Conservation (phyloP, 2,113 vertebrate species). For the Picathartes gymnocephalus region DNA sequence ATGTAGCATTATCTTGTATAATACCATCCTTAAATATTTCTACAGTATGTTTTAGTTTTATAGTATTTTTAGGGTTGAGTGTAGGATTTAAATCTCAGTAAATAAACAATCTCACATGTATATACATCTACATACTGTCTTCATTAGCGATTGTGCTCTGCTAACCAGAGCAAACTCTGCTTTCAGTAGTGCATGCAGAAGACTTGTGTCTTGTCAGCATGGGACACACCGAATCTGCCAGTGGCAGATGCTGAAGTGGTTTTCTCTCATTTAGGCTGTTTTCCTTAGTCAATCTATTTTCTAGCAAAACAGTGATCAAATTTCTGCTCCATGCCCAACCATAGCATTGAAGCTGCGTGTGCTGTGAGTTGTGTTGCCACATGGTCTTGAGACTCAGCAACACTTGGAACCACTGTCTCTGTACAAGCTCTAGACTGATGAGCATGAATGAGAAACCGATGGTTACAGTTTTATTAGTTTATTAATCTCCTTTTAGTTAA, state of each 20-base stretch:
- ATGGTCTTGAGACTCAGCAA: background rate
- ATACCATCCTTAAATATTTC: background rate
- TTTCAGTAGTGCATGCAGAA: background rate
- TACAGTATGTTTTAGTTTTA: background rate
- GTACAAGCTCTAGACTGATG: background rate
- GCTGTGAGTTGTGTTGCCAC: background rate
- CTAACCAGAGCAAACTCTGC: background rate
- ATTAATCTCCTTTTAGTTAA: background rate
- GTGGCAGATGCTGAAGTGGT: background rate
- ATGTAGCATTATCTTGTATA: background rate
- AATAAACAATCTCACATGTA: background rate
- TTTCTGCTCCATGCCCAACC: background rate
- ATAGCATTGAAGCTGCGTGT: fast-evolving
- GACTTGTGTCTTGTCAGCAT: background rate
- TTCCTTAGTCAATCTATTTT: background rate
- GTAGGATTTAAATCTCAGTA: background rate
- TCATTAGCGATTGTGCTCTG: background rate
- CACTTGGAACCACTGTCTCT: background rate
- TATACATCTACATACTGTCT: background rate
- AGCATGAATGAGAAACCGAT: background rate
- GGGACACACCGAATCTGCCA: background rate
- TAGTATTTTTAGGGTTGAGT: background rate
- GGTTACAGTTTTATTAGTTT: background rate
- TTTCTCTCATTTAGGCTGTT: background rate
- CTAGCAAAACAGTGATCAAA: background rate